Conservation (phyloP, 1,140 invertebrate species). For the Euwallacea similis region DNA sequence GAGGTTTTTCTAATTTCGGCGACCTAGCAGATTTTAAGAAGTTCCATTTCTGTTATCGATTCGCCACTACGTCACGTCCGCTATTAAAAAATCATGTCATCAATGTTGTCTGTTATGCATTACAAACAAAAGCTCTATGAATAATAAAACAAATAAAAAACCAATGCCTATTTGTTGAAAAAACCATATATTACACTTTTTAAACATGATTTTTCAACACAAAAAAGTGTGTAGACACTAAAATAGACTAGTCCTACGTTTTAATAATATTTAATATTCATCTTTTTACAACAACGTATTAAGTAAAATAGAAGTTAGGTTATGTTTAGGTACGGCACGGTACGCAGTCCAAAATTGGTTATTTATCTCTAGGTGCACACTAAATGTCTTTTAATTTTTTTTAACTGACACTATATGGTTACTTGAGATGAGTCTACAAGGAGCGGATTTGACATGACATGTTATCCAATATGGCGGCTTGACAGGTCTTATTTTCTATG, state of each 20-base stretch:
- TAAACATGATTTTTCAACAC: slow-evolving; percentile 20
- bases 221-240: slow-evolving; percentile 24
- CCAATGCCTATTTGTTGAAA: slow-evolving; percentile 16
- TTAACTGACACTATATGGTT: slow-evolving; percentile 28
- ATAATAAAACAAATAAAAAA: slow-evolving; percentile 16
- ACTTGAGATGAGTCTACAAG: slow-evolving; percentile 28
- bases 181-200: slow-evolving; percentile 25
- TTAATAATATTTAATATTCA: slow-evolving; percentile 29
- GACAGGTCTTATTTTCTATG: slow-evolving; percentile 18
- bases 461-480: slow-evolving; percentile 19
- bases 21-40: slow-evolving; percentile 6
- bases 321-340: slow-evolving; percentile 32
- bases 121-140: background rate
- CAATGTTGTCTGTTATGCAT: background rate
- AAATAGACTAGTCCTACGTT: slow-evolving; percentile 29
- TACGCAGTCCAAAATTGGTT: slow-evolving; percentile 23
- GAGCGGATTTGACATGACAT: slow-evolving; percentile 14
- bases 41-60: slow-evolving; percentile 9
- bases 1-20: slow-evolving; percentile 8
- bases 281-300: slow-evolving; percentile 31
- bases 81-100: slow-evolving; percentile 12
- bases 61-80: background rate
- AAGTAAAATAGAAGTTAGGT: slow-evolving; percentile 23
- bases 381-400: slow-evolving; percentile 29
- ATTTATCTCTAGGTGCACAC: slow-evolving; percentile 22